Conservation (phyloP, 2,888 invertebrate genomes). For the Calameuta filiformis region DNA sequence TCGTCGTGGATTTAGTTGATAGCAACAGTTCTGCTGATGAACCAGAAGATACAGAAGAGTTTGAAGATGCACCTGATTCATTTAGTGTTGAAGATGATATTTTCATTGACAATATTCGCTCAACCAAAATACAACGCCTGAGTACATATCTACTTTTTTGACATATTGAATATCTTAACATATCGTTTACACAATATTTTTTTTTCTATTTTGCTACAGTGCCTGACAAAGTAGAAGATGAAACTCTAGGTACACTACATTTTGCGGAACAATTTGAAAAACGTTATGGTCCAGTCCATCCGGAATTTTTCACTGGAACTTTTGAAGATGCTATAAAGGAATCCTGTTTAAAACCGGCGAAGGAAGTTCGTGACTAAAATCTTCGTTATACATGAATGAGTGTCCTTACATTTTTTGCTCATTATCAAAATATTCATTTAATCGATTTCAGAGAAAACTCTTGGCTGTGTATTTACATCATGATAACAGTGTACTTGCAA, state of each 20-base stretch:
- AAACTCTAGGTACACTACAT: slow-evolving; percentile 85
- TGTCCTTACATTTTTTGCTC: background rate
- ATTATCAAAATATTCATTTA: slow-evolving; percentile 20
- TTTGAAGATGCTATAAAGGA: slow-evolving; percentile 92
- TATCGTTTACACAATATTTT: slow-evolving; percentile 15
- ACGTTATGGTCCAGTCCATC: slow-evolving; percentile 88
- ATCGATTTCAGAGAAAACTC: slow-evolving; percentile 81
- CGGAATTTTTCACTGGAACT: slow-evolving; percentile 91
- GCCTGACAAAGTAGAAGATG: slow-evolving; percentile 87
- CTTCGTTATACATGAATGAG: background rate
- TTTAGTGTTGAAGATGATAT: slow-evolving; percentile 89
- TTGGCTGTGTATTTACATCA: slow-evolving; percentile 97
- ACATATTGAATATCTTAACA: slow-evolving; percentile 7
- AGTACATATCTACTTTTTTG: slow-evolving; percentile 70
- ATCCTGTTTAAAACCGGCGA: slow-evolving; percentile 88
- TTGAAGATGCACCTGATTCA: slow-evolving; percentile 85
- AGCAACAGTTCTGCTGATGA: slow-evolving; percentile 84
- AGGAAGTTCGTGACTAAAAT: slow-evolving; percentile 72
- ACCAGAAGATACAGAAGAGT: slow-evolving; percentile 88
- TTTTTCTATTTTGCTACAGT: slow-evolving; percentile 70
- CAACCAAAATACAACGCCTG: slow-evolving; percentile 78
- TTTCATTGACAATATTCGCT: slow-evolving; percentile 79
- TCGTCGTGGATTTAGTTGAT: slow-evolving; percentile 76
- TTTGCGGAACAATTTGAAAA: slow-evolving; percentile 88
- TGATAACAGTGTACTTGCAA: slow-evolving; percentile 92